Conservation (phyloP, 1,140 invertebrate genomes). For the Brachionus calyciflorus region DNA sequence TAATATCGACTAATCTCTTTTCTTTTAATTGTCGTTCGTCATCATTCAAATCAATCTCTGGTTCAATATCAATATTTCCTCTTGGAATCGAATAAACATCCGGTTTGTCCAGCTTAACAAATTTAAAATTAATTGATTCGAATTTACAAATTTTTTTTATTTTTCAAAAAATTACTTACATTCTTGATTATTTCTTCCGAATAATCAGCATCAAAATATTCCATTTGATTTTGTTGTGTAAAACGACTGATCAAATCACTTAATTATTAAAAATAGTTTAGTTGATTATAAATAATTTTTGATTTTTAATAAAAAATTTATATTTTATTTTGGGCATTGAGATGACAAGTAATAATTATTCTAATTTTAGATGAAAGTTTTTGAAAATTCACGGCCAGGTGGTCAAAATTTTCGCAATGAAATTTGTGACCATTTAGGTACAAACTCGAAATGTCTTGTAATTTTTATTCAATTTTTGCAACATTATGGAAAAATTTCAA, state of each 20-base stretch:
- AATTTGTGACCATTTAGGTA: too few relatives aligned
- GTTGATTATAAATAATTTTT: neutral
- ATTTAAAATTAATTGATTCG: neutral
- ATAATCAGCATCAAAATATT: conserved; percentile 46
- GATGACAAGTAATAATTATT: too few relatives aligned
- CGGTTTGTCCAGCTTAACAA: conserved; percentile 10
- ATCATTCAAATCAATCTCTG: conserved; percentile 31
- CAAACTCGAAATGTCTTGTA: too few relatives aligned
- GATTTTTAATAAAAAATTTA: neutral
- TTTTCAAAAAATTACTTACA: neutral
- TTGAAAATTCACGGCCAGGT: too few relatives aligned
- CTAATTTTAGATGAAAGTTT: too few relatives aligned
- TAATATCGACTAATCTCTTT: conserved; percentile 32
- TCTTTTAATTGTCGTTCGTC: conserved; percentile 23
- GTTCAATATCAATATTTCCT: conserved; percentile 41
- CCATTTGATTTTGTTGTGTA: conserved; percentile 46
- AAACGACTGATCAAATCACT: conserved; percentile 33
- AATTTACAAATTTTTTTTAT: neutral
- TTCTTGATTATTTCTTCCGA: conserved; percentile 40
- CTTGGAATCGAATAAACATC: conserved; percentile 19
- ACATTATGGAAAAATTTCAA: too few relatives aligned
- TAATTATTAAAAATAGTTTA: neutral
- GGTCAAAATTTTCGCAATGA: too few relatives aligned
- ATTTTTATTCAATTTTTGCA: too few relatives aligned
- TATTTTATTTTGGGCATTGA: neutral